Evolutionary conservation across 2,113 vertebrate species (phyloP).

Genomic region (Oncorhynchus mykiss): DNA sequence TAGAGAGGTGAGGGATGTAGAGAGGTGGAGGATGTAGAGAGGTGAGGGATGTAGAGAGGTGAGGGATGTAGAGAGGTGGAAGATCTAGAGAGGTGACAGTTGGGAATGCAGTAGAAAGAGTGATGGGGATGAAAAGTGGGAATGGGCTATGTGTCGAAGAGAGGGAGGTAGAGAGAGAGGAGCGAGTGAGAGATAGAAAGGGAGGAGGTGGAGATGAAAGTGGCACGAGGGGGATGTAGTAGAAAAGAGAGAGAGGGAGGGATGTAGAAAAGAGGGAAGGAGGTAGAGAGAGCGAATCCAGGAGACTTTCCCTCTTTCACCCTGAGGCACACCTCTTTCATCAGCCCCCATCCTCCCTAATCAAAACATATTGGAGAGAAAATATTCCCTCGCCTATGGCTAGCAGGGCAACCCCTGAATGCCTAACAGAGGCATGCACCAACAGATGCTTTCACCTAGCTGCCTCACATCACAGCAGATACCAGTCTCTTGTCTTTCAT

Average conservation of each 20-base stretch:
- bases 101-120: neutral
- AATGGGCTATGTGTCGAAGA: neutral
- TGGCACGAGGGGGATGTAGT: neutral
- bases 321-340: slow-evolving; percentile 2
- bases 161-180: neutral
- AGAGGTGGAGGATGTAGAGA: too few species aligned
- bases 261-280: neutral
- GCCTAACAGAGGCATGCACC: too few species aligned
- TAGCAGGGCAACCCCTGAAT: too few species aligned
- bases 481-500: neutral
- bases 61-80: too few species aligned
- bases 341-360: slow-evolving; percentile 20
- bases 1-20: too few species aligned
- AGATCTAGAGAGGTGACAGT: neutral
- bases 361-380: slow-evolving; percentile 7
- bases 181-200: neutral
- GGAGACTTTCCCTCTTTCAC: neutral
- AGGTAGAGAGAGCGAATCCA: neutral
- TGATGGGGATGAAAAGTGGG: neutral
- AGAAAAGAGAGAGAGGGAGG: neutral
- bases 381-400: too few species aligned
- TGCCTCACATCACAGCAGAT: too few species aligned
- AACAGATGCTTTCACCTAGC: too few species aligned
- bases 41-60: neutral
- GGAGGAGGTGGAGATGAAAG: neutral